Evolutionary conservation across 37 sponge, comb jelly and placozoan species (phyloP).

Genomic region (Cladorhizidae sp.): DNA sequence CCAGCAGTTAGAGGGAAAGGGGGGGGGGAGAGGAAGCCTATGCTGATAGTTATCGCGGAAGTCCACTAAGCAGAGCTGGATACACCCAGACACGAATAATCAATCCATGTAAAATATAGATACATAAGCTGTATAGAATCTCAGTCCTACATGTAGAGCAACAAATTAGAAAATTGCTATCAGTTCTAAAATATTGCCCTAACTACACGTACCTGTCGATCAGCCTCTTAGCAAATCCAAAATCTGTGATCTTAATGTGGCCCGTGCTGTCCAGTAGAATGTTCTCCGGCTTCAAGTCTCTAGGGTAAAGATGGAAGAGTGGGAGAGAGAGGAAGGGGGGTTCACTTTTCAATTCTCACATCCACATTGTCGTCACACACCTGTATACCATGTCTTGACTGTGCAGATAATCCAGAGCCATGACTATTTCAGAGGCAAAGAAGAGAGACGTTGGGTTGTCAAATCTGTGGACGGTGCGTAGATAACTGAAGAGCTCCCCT

Average conservation of each 20-base stretch:
- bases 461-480: constrained; percentile 82
- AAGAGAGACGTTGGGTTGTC: constrained; percentile 69
- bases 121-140: not conserved
- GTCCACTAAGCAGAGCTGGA: too few species aligned
- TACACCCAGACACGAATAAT: too few species aligned
- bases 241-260: constrained; percentile 89
- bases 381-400: constrained; percentile 84
- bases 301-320: not conserved
- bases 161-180: too few species aligned
- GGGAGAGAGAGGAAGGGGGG: too few species aligned
- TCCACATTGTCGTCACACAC: not conserved
- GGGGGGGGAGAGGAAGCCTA: too few species aligned
- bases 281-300: constrained; percentile 95
- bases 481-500: constrained; percentile 95
- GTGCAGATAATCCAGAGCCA: constrained; percentile 91
- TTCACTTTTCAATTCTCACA: too few species aligned
- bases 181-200: too few species aligned
- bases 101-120: too few species aligned
- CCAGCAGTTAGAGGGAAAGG: too few species aligned
- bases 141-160: too few species aligned
- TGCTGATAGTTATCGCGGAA: too few species aligned
- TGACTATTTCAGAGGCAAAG: constrained; percentile 93
- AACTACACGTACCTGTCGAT: constrained; percentile 55
- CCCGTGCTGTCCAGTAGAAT: constrained; percentile 81
- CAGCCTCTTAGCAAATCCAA: constrained; percentile 93